Evolutionary conservation across 2,113 vertebrate genomes (phyloP), one percentile per base, ranked within the genome.

Genomic region (Aix galericulata): DNA sequence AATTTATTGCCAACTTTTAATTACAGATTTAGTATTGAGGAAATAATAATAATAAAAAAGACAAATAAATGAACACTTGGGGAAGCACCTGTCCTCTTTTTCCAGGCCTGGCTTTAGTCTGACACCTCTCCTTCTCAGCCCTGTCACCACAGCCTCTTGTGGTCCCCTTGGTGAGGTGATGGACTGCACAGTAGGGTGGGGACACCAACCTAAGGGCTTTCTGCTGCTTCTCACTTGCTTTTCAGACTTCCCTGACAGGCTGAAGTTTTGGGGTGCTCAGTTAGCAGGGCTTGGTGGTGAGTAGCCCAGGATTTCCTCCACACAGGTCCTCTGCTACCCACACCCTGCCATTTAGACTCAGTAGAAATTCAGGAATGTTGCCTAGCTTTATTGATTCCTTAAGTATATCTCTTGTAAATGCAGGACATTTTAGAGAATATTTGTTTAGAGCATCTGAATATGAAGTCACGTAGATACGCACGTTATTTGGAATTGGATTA

Each of bases 21-120:
- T 76, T 88, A 31, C 29, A 21, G 21, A 29, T 44, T 36, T 15
- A 58, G 8, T n/a, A 21, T 18, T 74, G 62, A 52, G 26, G 2
- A 31, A 40, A 46, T 46, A 20, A 46, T 20, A 44, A 55, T 44
- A 32, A 44, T 14, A 9, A 26, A 26, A n/a, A 55, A 48, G 46
- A 16, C 56, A 64, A 60, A 34, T 27, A 40, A 34, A 53, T 31
- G 44, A 59, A 46, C 17, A 7, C 27, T 27, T 53, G 25, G 17
- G 38, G 31, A 73, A 79, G 40, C 5, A 50, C 16, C 6, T 84
- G 60, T 67, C 17, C 34, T 23, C 11, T 11, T 13, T 11, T 25
- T 71, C 17, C 27, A 11, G 23, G 11, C 63, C n/a, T 0, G 0
- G 8, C 6, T 36, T 50, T 8, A 25, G 22, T 21, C 48, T 0